A percentile compares a stretch with the other conserved stretches of the same genome.
These are phyloP conservation scores for Andrena minutula DNA, from an alignment of 2,888 invertebrate genomes.

Conservation along the genomic window DNA sequence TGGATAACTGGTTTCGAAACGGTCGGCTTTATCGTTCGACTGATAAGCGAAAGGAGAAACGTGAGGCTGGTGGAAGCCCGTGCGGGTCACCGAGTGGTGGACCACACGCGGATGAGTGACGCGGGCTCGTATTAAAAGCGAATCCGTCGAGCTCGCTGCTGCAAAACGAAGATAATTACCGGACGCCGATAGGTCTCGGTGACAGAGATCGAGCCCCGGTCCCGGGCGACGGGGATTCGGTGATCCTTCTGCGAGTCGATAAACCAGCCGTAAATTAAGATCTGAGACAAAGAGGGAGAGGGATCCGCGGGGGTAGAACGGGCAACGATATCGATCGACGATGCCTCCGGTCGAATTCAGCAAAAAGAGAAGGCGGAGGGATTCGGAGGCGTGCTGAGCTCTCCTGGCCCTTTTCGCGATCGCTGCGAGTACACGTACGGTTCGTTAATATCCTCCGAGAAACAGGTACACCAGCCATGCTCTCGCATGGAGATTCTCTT, in stretches of 20 bases:
- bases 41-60: conserved; percentile 36
- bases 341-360: conserved; percentile 62
- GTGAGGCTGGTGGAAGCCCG: conserved; percentile 25
- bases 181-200: conserved; percentile 45
- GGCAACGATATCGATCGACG: conserved; percentile 60
- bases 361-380: conserved; percentile 52
- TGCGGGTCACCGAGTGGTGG: conserved; percentile 11
- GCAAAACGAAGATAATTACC: conserved; percentile 60
- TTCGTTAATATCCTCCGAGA: conserved; percentile 59
- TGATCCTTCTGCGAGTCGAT: conserved; percentile 41
- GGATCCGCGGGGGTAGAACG: conserved; percentile 2
- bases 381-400: conserved; percentile 53
- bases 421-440: conserved; percentile 49
- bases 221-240: background rate
- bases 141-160: conserved; percentile 10
- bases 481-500: conserved; percentile 13
- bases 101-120: conserved; percentile 40
- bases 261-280: conserved; percentile 62
- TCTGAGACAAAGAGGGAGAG: conserved; percentile 47
- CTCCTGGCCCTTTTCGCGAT: conserved; percentile 21
- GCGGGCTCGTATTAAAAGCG: conserved; percentile 35
- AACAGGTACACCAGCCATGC: conserved; percentile 51
- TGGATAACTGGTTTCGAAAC: conserved; percentile 36
- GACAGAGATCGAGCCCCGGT: conserved; percentile 47
- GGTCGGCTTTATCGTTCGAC: conserved; percentile 38